phyloP scores from a whole-genome alignment of 2,113 vertebrate genomes.

The Saiga tatarica region DNA sequence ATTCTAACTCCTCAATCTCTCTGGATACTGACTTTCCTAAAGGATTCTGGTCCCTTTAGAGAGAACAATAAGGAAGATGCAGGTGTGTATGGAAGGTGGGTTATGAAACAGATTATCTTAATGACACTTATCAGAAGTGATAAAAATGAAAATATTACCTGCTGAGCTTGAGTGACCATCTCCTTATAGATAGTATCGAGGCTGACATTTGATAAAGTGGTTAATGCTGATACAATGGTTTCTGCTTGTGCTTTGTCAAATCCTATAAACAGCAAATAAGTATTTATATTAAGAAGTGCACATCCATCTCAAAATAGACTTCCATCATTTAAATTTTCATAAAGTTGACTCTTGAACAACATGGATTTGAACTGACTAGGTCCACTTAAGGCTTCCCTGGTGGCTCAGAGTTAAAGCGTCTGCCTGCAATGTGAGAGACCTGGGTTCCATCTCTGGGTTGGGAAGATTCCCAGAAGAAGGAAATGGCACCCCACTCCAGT shows the following conservation, averaged over 20 bases:
- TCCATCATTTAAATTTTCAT: neutral
- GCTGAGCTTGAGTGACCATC: slow-evolving; percentile 96
- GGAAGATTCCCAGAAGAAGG: too few species aligned
- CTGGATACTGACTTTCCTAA: neutral
- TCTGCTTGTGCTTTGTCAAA: slow-evolving; percentile 93
- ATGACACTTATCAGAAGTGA: neutral
- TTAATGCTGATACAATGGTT: slow-evolving; percentile 88
- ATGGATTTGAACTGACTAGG: neutral
- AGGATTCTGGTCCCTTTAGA: neutral
- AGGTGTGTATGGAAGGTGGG: neutral
- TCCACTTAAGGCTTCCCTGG: neutral
- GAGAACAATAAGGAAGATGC: neutral
- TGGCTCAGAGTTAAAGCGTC: too few species aligned
- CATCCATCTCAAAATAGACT: neutral
- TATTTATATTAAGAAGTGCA: neutral
- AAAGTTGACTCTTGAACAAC: neutral
- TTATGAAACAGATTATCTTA: neutral
- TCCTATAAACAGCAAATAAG: slow-evolving; percentile 79
- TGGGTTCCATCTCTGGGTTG: too few species aligned
- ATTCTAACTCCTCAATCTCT: neutral
- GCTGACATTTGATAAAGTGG: slow-evolving; percentile 89
- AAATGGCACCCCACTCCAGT: too few species aligned
- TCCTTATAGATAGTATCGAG: slow-evolving; percentile 95
- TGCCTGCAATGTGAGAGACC: too few species aligned
- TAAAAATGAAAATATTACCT: slow-evolving; percentile 83